Evolutionary conservation across 2,888 invertebrate genomes (phyloP).

Genomic region (Strigamia transsilvanica): DNA sequence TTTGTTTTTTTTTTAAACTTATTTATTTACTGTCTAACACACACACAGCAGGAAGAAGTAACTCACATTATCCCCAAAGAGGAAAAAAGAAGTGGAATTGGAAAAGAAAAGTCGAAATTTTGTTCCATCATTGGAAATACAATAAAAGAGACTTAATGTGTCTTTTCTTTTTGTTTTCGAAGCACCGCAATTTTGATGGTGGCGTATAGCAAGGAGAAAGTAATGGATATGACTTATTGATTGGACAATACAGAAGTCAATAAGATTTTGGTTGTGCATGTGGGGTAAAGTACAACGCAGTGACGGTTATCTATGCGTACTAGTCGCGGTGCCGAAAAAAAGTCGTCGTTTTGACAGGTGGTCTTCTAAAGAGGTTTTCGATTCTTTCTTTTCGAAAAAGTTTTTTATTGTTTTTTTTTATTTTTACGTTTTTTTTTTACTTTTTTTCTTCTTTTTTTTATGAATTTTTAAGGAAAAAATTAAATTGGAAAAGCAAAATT

Average conservation of each 20-base stretch:
- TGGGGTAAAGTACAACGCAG: too few relatives aligned
- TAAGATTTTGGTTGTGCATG: neutral
- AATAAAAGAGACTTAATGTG: slow-evolving; percentile 37
- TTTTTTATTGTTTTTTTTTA: too few relatives aligned
- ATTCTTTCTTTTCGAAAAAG: too few relatives aligned
- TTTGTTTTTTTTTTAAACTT: slow-evolving; percentile 3
- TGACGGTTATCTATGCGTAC: too few relatives aligned
- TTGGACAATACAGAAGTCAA: neutral
- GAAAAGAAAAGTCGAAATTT: slow-evolving; percentile 40
- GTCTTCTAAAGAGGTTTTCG: too few relatives aligned
- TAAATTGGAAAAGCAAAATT: too few relatives aligned
- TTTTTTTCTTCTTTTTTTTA: too few relatives aligned
- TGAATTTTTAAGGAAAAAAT: too few relatives aligned
- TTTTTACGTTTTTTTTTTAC: too few relatives aligned
- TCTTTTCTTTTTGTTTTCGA: neutral
- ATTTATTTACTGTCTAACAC: slow-evolving; percentile 37
- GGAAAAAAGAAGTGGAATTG: slow-evolving; percentile 23
- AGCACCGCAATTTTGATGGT: slow-evolving; percentile 3
- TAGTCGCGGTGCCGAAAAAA: too few relatives aligned
- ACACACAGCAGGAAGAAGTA: neutral
- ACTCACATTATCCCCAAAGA: slow-evolving; percentile 18
- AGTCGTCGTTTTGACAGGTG: too few relatives aligned
- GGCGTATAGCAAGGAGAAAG: neutral
- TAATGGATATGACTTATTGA: slow-evolving; percentile 39
- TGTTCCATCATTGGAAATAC: slow-evolving; percentile 42